Evolutionary conservation across 2,113 vertebrate genomes (phyloP), one percentile per base, ranked within the genome.

Genomic region (Coptodon bakossiorum): DNA sequence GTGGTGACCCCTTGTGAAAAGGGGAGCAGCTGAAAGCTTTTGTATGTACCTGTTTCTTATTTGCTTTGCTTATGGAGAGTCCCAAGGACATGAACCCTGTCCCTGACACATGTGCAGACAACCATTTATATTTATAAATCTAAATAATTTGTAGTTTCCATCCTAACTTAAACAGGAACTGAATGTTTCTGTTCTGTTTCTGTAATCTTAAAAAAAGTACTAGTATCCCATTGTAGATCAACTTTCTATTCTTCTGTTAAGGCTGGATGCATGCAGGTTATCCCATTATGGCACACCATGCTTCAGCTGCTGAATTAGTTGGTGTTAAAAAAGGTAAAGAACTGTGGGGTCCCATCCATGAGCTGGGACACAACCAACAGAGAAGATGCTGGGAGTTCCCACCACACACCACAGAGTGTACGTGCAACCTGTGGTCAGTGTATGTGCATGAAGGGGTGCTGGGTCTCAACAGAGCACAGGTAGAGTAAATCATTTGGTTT

Each of bases 401-500:
- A 5, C 57, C 94, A 8, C 92, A 97, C 76, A 97, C 96, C 71
- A 97, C 95, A 2, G 97, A 98, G 87, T 95, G 96, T 12, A 97
- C 96, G 3, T 98, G 96, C 92, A 98, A 97, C 90, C 94, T 98
- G 87, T 98, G 97, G 97, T 95, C 96, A 2, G 88, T 97, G 85
- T 98, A 96, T 27, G 90, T 97, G 66, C 92, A 96, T 5, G 96
- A 97, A 88, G 90, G 22, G 0, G 61, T 66, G 34, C 61, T 66
- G 34, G 61, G 90, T 0, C n/a, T 96, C 43, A 31, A 94, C 16
- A 93, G 95, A n/a, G 79, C 9, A 2, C 76, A 86, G 95, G 95
- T 95, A 40, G 5, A 57, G 53, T 5, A 4, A 12, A 71, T 24
- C 78, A 29, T 2, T 3, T 43, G 5, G 40, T 34, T 9, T 53